A percentile compares a stretch with the other conserved stretches of the same genome.
phyloP scores from a whole-genome alignment of 64 coral and sea anemone species.

The Stichodactyla helianthus region DNA sequence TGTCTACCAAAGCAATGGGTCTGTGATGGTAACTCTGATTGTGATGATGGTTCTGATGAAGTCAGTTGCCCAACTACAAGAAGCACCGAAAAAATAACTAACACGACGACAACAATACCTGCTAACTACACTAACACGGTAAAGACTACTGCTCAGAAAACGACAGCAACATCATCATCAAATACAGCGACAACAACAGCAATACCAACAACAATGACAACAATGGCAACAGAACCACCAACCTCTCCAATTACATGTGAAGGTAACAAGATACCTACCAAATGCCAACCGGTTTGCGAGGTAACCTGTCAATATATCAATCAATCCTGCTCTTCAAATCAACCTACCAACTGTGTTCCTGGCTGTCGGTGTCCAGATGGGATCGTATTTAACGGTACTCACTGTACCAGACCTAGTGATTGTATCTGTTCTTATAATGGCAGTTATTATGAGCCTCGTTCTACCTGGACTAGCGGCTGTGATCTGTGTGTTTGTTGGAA shows the following conservation, averaged over 20 bases:
- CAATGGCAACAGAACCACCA: constrained; percentile 17
- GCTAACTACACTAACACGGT: neutral
- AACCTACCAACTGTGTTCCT: constrained; percentile 26
- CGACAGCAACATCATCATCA: neutral
- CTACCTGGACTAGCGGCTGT: constrained; percentile 59
- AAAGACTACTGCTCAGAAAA: neutral
- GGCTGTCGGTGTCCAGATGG: constrained; percentile 66
- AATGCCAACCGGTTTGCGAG: constrained; percentile 57
- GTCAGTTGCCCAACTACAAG: constrained; percentile 24
- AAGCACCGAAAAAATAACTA: neutral
- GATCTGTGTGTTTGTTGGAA: constrained; percentile 80
- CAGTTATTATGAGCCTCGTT: constrained; percentile 45
- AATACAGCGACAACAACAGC: neutral
- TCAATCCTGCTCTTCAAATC: constrained; percentile 6
- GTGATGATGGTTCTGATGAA: constrained; percentile 53
- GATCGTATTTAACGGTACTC: constrained; percentile 78
- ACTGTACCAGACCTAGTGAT: constrained; percentile 59
- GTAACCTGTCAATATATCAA: constrained; percentile 67
- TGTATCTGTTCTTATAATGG: constrained; percentile 63
- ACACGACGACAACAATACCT: neutral
- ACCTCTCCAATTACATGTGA: constrained; percentile 41
- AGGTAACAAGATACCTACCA: constrained; percentile 35
- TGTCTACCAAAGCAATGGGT: constrained; percentile 62
- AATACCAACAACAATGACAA: neutral
- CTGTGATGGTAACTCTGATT: constrained; percentile 60